Conservation (phyloP, 1,140 invertebrate genomes). For the Mamestra configurata region DNA sequence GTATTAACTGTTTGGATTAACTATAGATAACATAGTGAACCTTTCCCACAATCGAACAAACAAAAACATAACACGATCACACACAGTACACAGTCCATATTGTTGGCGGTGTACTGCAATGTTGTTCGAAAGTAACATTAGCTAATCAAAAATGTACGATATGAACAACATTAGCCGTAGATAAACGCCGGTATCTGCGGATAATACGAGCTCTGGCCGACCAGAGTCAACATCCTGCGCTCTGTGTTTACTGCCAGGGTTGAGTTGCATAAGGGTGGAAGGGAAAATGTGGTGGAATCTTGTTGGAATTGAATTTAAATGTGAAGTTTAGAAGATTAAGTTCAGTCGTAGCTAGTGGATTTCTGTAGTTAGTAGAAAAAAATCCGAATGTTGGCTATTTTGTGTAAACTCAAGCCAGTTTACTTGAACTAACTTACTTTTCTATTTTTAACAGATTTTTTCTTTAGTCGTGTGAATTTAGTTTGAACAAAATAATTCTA, state of each 20-base stretch:
- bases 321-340: no score
- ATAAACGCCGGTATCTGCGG: conserved; percentile 69
- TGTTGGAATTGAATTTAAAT: background rate
- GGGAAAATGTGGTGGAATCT: background rate
- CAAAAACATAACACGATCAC: background rate
- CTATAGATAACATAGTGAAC: no score
- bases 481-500: no score
- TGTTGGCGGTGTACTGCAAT: background rate
- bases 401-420: no score
- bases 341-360: no score
- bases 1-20: no score
- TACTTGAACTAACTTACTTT: no score
- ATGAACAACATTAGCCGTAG: conserved; percentile 64
- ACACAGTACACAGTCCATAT: background rate
- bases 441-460: no score
- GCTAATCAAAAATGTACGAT: conserved; percentile 60
- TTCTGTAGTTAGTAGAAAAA: no score
- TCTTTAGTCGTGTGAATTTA: no score
- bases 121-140: conserved; percentile 9
- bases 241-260: conserved; percentile 13
- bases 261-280: background rate
- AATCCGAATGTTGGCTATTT: no score
- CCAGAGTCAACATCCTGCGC: conserved; percentile 64
- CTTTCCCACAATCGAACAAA: background rate
- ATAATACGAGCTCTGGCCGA: conserved; percentile 62